Base-by-base conservation (phyloP, 35 echinoderm and acorn worm species). In the Holothuria glaberrima region DNA sequence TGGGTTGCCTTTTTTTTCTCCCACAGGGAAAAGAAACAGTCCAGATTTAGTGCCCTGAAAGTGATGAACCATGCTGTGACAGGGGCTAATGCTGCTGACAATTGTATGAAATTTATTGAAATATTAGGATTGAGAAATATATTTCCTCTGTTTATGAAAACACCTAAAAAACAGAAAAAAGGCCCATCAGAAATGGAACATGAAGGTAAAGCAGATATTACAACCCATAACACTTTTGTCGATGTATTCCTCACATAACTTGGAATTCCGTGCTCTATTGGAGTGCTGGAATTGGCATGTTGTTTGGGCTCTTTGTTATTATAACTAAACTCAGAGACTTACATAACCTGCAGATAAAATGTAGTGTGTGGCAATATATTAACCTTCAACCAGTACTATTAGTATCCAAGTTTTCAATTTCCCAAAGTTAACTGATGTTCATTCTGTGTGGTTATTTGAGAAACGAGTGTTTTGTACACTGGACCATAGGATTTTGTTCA, bases 61-160 rank as follows among this genome's bases (percentile, higher is more conserved):
- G 97, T 99, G 12, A 86, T 99, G 77, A 91, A 99, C 67, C 97
- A 99, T 26, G 97, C 97, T 45, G 90, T 95, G 77, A 95, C 97
- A 1, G 97, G 97, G 59, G 48, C 83, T 16, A 94, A 99, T 45
- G 97, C 90, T 12, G 76, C 87, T 14, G 97, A 99, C 48, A 99
- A 99, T 29, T 99, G 97, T 81, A 92, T 92, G 18, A 99, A 99
- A 74, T 99, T 99, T 73, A 95, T 99, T 60, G 97, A 99, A 54
- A 99, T 99, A 84, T 87, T 99, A 10, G 97, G 97, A 35, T 68
- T 99, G 16, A 72, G 97, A 20, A 99, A 90, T 84, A 67, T 99
- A 21, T 99, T 99, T 59, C 97, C 97, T 9, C 82, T 99, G 13
- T 99, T 99, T 59, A 99, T 99, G 97, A 99, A 99, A 82, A 99